phyloP scores from a whole-genome alignment of 2,888 invertebrate species.

The Apomyelois bistriatella region DNA sequence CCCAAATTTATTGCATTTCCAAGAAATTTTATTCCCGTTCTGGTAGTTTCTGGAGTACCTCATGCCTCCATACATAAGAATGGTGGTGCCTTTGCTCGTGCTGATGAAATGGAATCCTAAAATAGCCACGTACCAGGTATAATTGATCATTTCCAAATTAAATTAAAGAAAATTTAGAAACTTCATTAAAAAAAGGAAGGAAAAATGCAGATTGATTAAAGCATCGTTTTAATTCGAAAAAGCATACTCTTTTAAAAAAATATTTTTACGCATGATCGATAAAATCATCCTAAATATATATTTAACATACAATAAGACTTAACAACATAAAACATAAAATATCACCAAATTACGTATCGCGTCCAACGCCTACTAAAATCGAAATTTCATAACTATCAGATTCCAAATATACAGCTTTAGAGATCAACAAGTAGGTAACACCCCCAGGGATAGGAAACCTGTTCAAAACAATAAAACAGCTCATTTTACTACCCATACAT shows the following conservation, averaged over 20 bases:
- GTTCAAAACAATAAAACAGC: too few species aligned
- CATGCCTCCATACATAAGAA: conserved; percentile 36
- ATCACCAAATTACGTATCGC: conserved; percentile 77
- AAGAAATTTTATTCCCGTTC: conserved; percentile 45
- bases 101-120: conserved; percentile 33
- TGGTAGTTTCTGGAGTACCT: conserved; percentile 51
- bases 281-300: conserved; percentile 21
- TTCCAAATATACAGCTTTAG: conserved; percentile 52
- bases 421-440: conserved; percentile 55
- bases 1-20: conserved; percentile 48
- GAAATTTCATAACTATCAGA: conserved; percentile 43
- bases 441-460: too few species aligned
- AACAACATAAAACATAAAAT: conserved; percentile 56
- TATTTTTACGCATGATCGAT: neutral
- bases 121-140: neutral
- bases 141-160: too few species aligned
- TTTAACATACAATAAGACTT: conserved; percentile 56
- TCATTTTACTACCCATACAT: too few species aligned
- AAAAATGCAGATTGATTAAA: too few species aligned
- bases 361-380: conserved; percentile 64
- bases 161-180: too few species aligned
- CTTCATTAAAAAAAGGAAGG: too few species aligned
- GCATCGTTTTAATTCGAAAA: too few species aligned
- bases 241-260: neutral
- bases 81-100: conserved; percentile 40